Conservation (phyloP, 1,140 invertebrate genomes). For the Drosophila triauraria region DNA sequence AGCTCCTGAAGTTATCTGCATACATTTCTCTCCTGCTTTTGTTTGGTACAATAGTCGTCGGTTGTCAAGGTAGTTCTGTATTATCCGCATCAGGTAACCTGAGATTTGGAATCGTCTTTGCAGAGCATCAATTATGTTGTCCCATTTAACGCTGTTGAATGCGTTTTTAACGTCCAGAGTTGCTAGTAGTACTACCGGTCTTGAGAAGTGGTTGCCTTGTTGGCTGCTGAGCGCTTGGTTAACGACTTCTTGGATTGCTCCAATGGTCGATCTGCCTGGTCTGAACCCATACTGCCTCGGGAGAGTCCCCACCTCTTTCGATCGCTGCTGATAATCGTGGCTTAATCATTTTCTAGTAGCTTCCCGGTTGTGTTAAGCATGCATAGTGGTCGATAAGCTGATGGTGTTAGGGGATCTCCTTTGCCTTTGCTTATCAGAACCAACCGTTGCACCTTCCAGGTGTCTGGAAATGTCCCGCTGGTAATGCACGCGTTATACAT, state of each 20-base stretch:
- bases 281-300: not conserved
- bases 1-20: not conserved
- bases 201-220: not conserved
- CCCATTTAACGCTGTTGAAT: not conserved
- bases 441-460: no score
- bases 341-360: not conserved
- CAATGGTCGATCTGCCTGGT: no score
- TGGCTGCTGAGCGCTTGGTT: not conserved
- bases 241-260: no score
- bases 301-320: not conserved
- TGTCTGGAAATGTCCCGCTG: no score
- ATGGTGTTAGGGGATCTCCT: no score
- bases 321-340: not conserved
- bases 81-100: not conserved
- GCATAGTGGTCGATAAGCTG: no score
- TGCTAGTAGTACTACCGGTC: not conserved
- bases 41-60: no score
- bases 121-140: not conserved
- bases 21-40: not conserved
- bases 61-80: not conserved
- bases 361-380: no score
- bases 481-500: no score
- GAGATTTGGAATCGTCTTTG: not conserved
- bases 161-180: not conserved
- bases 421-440: no score